phyloP scores from a whole-genome alignment of 1,140 invertebrate genomes.

The Varroa destructor region DNA sequence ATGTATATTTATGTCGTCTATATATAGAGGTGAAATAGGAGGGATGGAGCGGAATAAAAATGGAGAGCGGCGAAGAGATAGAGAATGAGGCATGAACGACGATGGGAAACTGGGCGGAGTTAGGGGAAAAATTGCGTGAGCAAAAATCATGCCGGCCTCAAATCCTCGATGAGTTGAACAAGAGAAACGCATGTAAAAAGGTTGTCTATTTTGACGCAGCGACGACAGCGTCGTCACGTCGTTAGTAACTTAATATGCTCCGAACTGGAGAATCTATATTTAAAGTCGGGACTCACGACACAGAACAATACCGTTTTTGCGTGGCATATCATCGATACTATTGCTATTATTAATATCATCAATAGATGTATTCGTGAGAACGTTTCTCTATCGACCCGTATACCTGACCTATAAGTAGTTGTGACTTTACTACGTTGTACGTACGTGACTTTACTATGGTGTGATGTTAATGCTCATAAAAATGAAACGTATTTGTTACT shows the following conservation, averaged over 20 bases:
- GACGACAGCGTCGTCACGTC: too few species aligned
- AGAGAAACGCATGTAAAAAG: too few species aligned
- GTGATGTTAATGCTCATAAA: background rate
- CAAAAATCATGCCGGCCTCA: too few species aligned
- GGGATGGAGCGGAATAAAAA: background rate
- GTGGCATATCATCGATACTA: background rate
- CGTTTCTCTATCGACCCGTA: background rate
- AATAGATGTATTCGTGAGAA: background rate
- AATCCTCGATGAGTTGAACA: too few species aligned
- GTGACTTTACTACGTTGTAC: background rate
- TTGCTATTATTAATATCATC: background rate
- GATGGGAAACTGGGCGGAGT: background rate
- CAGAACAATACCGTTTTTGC: too few species aligned
- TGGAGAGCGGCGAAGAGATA: background rate
- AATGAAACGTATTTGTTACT: too few species aligned
- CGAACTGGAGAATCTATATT: too few species aligned
- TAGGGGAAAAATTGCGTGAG: background rate
- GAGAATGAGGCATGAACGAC: background rate
- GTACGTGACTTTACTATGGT: constrained; percentile 10
- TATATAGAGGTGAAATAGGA: background rate
- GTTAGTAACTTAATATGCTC: too few species aligned
- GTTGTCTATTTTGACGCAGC: too few species aligned
- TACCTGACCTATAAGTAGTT: too few species aligned
- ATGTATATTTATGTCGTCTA: constrained; percentile 26
- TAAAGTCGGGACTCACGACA: too few species aligned